These are phyloP conservation scores for Rhysida immarginata DNA, from an alignment of 1,140 invertebrate species.

Conservation along the genomic window DNA sequence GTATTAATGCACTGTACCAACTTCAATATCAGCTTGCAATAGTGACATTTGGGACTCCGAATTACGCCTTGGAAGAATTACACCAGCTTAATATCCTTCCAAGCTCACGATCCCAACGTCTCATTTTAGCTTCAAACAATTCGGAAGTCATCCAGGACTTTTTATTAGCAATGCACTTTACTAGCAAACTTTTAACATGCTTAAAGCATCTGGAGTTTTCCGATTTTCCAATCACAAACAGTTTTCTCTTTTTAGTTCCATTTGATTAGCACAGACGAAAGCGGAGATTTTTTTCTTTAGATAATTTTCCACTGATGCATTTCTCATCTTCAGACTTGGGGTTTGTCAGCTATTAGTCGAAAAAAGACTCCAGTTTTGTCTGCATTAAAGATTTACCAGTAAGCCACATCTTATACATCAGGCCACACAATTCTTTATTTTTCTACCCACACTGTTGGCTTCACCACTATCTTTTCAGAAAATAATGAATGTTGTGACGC, in stretches of 20 bases:
- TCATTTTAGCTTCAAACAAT: constrained; percentile 17
- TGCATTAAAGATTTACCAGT: constrained; percentile 17
- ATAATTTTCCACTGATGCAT: constrained; percentile 23
- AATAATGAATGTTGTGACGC: constrained; percentile 15
- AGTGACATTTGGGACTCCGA: constrained; percentile 20
- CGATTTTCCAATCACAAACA: constrained; percentile 11
- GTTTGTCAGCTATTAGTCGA: constrained; percentile 22
- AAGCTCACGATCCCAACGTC: background rate
- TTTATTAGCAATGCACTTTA: constrained; percentile 28
- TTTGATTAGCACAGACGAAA: background rate
- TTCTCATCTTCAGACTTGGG: constrained; percentile 26
- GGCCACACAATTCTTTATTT: constrained; percentile 10
- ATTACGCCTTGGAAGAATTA: constrained; percentile 33
- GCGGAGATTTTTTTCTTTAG: constrained; percentile 14
- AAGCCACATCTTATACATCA: constrained; percentile 12
- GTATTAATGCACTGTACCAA: background rate
- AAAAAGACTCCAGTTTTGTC: constrained; percentile 17
- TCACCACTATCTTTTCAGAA: too few species aligned
- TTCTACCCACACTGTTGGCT: constrained; percentile 11
- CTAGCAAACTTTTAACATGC: constrained; percentile 22
- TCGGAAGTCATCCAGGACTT: constrained; percentile 35
- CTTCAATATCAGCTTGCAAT: background rate
- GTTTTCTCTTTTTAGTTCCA: background rate
- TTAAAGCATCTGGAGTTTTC: constrained; percentile 33
- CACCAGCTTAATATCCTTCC: constrained; percentile 25